A percentile compares a stretch with the other conserved stretches of the same genome.
Evolutionary conservation across 2,797 vertebrate species (phyloP).

Genomic region (Coreius guichenoti): DNA sequence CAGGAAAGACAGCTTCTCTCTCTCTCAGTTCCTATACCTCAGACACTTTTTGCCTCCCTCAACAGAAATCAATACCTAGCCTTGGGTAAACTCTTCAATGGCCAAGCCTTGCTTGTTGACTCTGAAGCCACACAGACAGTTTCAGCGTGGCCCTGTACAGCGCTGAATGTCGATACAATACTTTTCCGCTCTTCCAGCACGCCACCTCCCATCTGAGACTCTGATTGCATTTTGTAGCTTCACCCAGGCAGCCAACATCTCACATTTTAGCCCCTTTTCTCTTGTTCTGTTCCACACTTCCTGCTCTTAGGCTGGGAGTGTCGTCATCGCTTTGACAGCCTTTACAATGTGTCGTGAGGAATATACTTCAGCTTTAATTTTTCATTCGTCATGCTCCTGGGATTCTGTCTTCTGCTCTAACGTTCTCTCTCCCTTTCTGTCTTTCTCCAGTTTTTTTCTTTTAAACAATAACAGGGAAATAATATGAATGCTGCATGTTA

Average conservation of each 20-base stretch:
- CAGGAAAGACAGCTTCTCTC: conserved; percentile 15
- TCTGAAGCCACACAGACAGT: conserved; percentile 69
- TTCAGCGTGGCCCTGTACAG: conserved; percentile 74
- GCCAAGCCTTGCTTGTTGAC: conserved; percentile 70
- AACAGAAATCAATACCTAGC: conserved; percentile 54
- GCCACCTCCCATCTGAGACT: conserved; percentile 76
- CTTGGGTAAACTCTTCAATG: conserved; percentile 72
- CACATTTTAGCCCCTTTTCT: conserved; percentile 56
- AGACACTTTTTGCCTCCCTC: conserved; percentile 28
- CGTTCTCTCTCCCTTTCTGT: background rate
- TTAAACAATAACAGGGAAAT: conserved; percentile 15
- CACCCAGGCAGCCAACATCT: conserved; percentile 66
- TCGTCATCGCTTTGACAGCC: conserved; percentile 81
- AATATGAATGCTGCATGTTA: no score
- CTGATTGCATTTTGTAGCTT: conserved; percentile 78
- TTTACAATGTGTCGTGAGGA: conserved; percentile 77
- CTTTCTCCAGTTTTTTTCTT: conserved; percentile 3
- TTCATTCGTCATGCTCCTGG: conserved; percentile 74
- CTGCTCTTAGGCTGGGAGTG: conserved; percentile 76
- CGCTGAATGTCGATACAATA: conserved; percentile 82
- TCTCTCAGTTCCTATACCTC: conserved; percentile 25
- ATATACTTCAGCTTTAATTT: conserved; percentile 86
- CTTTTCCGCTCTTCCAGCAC: conserved; percentile 81
- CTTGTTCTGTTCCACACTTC: conserved; percentile 65
- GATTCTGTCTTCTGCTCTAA: conserved; percentile 57